A percentile compares a stretch with the other conserved stretches of the same genome.
phyloP scores from a whole-genome alignment of 2,797 vertebrate genomes.

The Aeoliscus strigatus region DNA sequence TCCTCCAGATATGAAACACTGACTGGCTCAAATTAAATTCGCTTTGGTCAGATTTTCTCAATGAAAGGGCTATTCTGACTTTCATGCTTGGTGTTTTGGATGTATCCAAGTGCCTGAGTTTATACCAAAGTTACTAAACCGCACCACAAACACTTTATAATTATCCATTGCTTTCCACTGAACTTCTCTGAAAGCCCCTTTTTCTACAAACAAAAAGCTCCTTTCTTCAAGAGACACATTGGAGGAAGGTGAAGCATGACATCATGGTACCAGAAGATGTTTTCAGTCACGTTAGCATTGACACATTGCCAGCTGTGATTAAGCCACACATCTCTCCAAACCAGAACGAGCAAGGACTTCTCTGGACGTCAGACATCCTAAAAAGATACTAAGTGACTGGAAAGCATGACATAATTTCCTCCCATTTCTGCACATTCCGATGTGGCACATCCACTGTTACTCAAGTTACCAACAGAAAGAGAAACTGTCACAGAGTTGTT shows the following conservation, averaged over 20 bases:
- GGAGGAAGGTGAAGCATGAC: constrained; percentile 25
- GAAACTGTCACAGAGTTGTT: constrained; percentile 29
- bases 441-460: constrained; percentile 18
- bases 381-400: constrained; percentile 27
- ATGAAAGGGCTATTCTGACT: constrained; percentile 37
- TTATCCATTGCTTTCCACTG: constrained; percentile 29
- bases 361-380: constrained; percentile 20
- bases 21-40: constrained; percentile 40
- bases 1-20: constrained; percentile 20
- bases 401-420: constrained; percentile 29
- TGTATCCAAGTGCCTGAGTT: constrained; percentile 22
- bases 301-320: constrained; percentile 45
- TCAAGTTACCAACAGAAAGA: constrained; percentile 8
- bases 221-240: constrained; percentile 19
- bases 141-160: constrained; percentile 42
- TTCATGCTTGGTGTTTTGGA: constrained; percentile 30
- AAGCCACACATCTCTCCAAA: constrained; percentile 42
- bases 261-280: constrained; percentile 36
- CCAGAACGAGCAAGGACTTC: constrained; percentile 56
- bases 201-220: constrained; percentile 39
- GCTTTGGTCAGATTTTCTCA: constrained; percentile 36
- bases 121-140: constrained; percentile 27
- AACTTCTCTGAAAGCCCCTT: constrained; percentile 32
- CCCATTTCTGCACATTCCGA: constrained; percentile 31
- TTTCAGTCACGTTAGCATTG: constrained; percentile 46